Conservation (phyloP, 2,888 invertebrate genomes). For the Buathra laborator region DNA sequence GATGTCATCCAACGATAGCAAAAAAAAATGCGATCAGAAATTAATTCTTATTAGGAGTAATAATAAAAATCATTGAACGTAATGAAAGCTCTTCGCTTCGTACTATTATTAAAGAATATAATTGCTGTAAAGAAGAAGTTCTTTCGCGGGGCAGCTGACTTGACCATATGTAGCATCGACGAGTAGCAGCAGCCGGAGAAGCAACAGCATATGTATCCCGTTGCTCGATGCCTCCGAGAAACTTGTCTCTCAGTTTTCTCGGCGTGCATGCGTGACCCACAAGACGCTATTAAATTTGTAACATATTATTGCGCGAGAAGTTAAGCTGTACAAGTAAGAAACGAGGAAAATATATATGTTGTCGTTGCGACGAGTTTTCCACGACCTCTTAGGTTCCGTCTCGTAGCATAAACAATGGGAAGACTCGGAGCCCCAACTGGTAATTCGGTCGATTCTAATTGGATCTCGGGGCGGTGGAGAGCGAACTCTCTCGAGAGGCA, state of each 20-base stretch:
- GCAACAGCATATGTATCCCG: constrained; percentile 52
- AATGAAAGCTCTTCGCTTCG: background rate
- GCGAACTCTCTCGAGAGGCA: constrained; percentile 2
- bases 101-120: background rate
- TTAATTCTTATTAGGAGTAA: no score
- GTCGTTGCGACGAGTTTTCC: constrained; percentile 23
- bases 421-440: constrained; percentile 18
- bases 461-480: constrained; percentile 33
- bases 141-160: background rate
- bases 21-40: no score
- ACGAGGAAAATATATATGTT: background rate
- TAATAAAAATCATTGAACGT: no score
- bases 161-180: background rate
- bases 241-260: constrained; percentile 7
- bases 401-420: constrained; percentile 8
- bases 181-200: constrained; percentile 10
- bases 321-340: background rate
- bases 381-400: constrained; percentile 26
- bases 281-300: constrained; percentile 23
- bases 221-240: constrained; percentile 42
- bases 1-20: no score
- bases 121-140: background rate
- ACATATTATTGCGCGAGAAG: background rate
- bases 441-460: constrained; percentile 61
- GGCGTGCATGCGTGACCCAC: constrained; percentile 38